Evolutionary conservation across 2,113 vertebrate genomes (phyloP).

Genomic region (Penelope pileata): DNA sequence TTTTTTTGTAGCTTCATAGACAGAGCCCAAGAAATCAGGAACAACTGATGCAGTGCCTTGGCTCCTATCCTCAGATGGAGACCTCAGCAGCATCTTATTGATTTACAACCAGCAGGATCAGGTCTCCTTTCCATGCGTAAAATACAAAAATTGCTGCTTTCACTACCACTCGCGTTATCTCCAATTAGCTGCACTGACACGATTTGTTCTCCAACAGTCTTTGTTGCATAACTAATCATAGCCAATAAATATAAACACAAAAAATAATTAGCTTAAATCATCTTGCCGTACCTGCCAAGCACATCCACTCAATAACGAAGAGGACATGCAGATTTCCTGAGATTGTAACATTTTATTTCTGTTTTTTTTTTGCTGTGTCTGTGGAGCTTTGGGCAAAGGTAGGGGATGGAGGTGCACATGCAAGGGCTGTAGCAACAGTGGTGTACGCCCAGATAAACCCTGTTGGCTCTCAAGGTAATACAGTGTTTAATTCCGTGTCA

Average conservation of each 20-base stretch:
- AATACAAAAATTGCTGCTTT: slow-evolving; percentile 24
- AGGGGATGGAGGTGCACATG: background rate
- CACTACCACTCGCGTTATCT: background rate
- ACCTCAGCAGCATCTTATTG: background rate
- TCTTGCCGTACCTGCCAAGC: background rate
- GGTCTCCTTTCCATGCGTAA: background rate
- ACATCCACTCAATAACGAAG: background rate
- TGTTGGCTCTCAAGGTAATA: background rate
- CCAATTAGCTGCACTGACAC: slow-evolving; percentile 29
- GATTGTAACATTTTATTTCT: background rate
- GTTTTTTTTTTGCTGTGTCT: background rate
- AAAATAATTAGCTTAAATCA: slow-evolving; percentile 44
- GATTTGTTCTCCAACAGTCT: slow-evolving; percentile 41
- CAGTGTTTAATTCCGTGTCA: background rate
- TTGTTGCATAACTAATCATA: slow-evolving; percentile 58
- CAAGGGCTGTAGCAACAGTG: background rate
- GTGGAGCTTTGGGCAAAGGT: background rate
- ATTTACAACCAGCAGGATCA: slow-evolving; percentile 5
- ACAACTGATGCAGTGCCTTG: accelerated
- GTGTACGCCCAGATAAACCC: background rate
- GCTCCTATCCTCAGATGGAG: background rate
- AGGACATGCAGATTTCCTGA: background rate
- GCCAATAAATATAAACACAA: slow-evolving; percentile 52
- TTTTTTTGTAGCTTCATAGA: background rate
- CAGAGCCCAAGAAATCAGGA: background rate